phyloP scores from a whole-genome alignment of 1,140 invertebrate genomes.

The Pachyrhynchus sulphureomaculatus region DNA sequence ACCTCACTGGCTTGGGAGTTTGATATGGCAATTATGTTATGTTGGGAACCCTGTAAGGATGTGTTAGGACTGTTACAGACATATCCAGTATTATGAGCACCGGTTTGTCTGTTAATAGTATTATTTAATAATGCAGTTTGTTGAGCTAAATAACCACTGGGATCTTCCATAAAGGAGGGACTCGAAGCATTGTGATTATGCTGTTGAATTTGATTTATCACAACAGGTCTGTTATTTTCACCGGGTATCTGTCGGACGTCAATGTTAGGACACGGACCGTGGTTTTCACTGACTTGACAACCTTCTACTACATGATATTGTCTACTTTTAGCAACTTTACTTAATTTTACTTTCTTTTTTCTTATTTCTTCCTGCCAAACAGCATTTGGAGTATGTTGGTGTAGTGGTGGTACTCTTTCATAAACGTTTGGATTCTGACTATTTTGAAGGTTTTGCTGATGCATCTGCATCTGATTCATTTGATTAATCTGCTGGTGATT shows the following conservation, averaged over 20 bases:
- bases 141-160: constrained; percentile 83
- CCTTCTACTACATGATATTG: constrained; percentile 50
- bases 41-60: constrained; percentile 39
- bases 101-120: constrained; percentile 76
- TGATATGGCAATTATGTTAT: constrained; percentile 34
- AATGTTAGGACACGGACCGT: constrained; percentile 56
- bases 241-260: constrained; percentile 53
- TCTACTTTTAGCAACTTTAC: constrained; percentile 60
- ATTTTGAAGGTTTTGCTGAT: constrained; percentile 41
- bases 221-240: constrained; percentile 50
- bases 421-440: constrained; percentile 49
- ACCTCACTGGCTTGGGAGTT: constrained; percentile 48
- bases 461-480: constrained; percentile 23
- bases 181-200: constrained; percentile 45
- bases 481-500: constrained; percentile 26
- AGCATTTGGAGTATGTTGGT: constrained; percentile 65
- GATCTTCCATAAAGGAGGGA: constrained; percentile 84
- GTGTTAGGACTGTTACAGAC: constrained; percentile 49
- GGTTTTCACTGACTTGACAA: constrained; percentile 19
- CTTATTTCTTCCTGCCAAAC: constrained; percentile 65
- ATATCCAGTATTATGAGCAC: constrained; percentile 51
- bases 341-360: constrained; percentile 63
- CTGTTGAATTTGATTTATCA: constrained; percentile 49
- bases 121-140: constrained; percentile 82
- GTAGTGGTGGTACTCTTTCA: constrained; percentile 70